Base-by-base conservation (phyloP, 2,888 invertebrate genomes). In the Ectropis crepuscularia region DNA sequence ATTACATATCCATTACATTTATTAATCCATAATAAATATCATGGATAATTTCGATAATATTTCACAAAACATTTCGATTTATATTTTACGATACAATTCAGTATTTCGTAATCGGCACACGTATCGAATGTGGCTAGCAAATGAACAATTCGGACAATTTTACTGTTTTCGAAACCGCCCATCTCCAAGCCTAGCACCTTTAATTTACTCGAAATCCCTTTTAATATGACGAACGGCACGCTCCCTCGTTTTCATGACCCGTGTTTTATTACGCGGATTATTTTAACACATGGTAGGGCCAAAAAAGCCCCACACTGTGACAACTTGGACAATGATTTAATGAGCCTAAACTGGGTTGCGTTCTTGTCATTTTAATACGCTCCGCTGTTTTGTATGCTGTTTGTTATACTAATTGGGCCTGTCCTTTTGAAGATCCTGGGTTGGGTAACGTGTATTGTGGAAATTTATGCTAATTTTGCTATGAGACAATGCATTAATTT, bases 201-300 rank as follows among this genome's bases (percentile, higher is more conserved):
- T 86, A 85, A 87, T 87, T 87, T 85, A 82, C 76, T 76, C 71
- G 63, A 80, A 85, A 88, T 86, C 88, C 85, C 80, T 82, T 85
- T 83, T 86, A 84, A 88, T 87, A 85, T 83, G 71, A 81, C 77
- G 67, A 74, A 77, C 71, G 83, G 86, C 86, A 88, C 89, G 86
- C 86, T 78, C 77, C 76, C 73, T 79, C 68, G 65, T 70, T 69
- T 72, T 65, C 72, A 74, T 74, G 75, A 78, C 77, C 76, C 75
- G 69, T 72, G 73, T 79, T 83, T 82, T 83, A 85, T 83, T 78
- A 78, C 74, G 72, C 68, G 81, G 79, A 85, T 85, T 86, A 85
- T 83, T 82, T 83, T 81, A 83, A 81, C 79, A 81, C 74, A 78
- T 77, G 74, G 71, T 71, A 66, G 45, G 68, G 42, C 69, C 74